These are phyloP conservation scores for Drosophila virilis DNA, from an alignment of 1,140 invertebrate species.

Conservation along the genomic window DNA sequence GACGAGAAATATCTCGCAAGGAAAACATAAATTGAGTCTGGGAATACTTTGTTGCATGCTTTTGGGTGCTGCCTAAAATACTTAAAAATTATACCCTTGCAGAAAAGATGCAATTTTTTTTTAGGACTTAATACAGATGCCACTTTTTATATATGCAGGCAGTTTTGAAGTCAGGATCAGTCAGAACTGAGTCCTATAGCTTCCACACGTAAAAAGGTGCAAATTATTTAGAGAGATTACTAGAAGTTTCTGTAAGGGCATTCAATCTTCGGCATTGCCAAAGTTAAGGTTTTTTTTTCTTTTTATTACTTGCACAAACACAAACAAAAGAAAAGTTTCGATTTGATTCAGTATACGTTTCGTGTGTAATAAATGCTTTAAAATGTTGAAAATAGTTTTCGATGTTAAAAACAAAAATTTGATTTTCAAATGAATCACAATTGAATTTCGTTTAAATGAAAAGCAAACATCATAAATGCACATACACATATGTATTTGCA, in stretches of 20 bases:
- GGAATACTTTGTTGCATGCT: slow-evolving; percentile 28
- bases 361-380: slow-evolving; percentile 29
- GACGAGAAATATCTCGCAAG: not conserved
- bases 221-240: no score
- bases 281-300: slow-evolving; percentile 1
- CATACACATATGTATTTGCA: slow-evolving; percentile 21
- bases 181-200: no score
- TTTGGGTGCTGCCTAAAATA: slow-evolving; percentile 23
- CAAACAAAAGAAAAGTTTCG: slow-evolving; percentile 50
- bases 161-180: not conserved
- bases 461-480: slow-evolving; percentile 36
- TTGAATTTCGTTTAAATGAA: slow-evolving; percentile 64
- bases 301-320: slow-evolving; percentile 22
- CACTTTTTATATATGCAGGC: not conserved
- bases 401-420: slow-evolving; percentile 73
- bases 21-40: not conserved
- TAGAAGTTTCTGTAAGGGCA: slow-evolving; percentile 2
- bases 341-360: slow-evolving; percentile 53
- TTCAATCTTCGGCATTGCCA: slow-evolving; percentile 16
- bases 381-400: slow-evolving; percentile 59
- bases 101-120: not conserved
- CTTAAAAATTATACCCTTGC: not conserved
- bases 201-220: no score
- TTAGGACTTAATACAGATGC: no score
- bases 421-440: slow-evolving; percentile 78